A percentile compares a stretch with the other conserved stretches of the same genome.
Evolutionary conservation across 1,140 invertebrate species (phyloP).

Genomic region (Monochamus saltuarius): DNA sequence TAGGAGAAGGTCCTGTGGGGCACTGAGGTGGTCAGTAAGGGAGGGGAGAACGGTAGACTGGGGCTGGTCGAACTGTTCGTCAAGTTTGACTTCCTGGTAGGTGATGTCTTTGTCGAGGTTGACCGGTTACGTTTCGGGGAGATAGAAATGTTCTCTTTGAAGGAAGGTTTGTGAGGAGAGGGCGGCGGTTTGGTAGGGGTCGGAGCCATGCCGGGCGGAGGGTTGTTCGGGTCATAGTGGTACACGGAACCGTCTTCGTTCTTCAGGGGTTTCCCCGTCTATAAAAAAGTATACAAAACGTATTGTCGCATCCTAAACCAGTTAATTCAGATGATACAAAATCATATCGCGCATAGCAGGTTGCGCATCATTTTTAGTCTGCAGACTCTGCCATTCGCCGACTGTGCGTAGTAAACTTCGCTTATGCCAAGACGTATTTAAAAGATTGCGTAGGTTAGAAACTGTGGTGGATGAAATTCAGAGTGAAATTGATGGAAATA

Average conservation of each 20-base stretch:
- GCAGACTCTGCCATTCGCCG: too few relatives aligned
- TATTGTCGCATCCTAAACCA: too few relatives aligned
- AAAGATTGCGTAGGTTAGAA: too few relatives aligned
- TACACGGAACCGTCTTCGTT: slow-evolving; percentile 71
- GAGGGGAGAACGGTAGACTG: slow-evolving; percentile 43
- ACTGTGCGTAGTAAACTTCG: too few relatives aligned
- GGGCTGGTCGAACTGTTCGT: slow-evolving; percentile 50
- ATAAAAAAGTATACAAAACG: slow-evolving; percentile 25
- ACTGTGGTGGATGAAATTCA: too few relatives aligned
- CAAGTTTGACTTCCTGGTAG: slow-evolving; percentile 33
- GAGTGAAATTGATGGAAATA: too few relatives aligned
- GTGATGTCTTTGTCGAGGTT: slow-evolving; percentile 34
- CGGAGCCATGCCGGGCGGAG: slow-evolving; percentile 55
- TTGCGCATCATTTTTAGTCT: too few relatives aligned
- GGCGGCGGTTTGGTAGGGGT: slow-evolving; percentile 29
- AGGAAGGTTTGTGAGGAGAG: slow-evolving; percentile 23
- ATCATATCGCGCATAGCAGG: too few relatives aligned
- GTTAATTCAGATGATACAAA: too few relatives aligned
- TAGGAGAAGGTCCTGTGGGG: slow-evolving; percentile 24
- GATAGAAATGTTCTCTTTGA: neutral
- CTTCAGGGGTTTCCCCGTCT: slow-evolving; percentile 64
- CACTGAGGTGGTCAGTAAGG: slow-evolving; percentile 16
- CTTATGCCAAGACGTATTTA: too few relatives aligned
- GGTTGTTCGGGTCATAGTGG: slow-evolving; percentile 71
- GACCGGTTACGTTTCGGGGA: slow-evolving; percentile 29